A percentile compares a stretch with the other conserved stretches of the same genome.
phyloP scores from a whole-genome alignment of 2,113 vertebrate genomes.

The Trogon melanurus region DNA sequence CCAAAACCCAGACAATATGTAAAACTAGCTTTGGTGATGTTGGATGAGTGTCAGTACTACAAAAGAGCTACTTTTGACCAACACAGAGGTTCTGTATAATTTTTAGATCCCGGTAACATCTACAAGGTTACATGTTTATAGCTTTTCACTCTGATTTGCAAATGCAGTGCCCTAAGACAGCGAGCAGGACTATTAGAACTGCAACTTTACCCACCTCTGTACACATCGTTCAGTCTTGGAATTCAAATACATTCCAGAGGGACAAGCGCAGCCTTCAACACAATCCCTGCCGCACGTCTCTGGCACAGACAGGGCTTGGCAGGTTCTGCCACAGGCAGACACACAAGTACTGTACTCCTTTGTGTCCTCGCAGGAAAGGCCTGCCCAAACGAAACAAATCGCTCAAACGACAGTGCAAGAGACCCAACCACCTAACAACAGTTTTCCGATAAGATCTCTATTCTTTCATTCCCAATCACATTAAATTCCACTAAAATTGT shows the following conservation, averaged over 20 bases:
- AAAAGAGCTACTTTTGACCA: background rate
- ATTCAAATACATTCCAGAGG: slow-evolving; percentile 85
- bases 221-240: slow-evolving; percentile 84
- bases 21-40: fast-evolving
- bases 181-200: background rate
- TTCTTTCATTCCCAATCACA: slow-evolving; percentile 27
- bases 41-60: background rate
- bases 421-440: background rate
- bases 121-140: background rate
- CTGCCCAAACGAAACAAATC: slow-evolving; percentile 71
- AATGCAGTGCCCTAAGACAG: background rate
- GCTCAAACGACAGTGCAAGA: slow-evolving; percentile 24
- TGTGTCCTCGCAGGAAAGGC: slow-evolving; percentile 84
- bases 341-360: slow-evolving; percentile 93
- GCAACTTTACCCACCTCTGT: slow-evolving; percentile 65
- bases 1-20: background rate
- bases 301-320: slow-evolving; percentile 82
- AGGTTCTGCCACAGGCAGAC: slow-evolving; percentile 86
- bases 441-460: slow-evolving; percentile 26
- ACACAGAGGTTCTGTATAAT: background rate
- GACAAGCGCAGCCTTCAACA: slow-evolving; percentile 93
- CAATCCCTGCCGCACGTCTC: slow-evolving; percentile 86
- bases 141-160: background rate
- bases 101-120: background rate
- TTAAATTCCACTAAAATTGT: slow-evolving; percentile 59